Conservation (phyloP, 2,113 vertebrate genomes). For the Labeo rohita region DNA sequence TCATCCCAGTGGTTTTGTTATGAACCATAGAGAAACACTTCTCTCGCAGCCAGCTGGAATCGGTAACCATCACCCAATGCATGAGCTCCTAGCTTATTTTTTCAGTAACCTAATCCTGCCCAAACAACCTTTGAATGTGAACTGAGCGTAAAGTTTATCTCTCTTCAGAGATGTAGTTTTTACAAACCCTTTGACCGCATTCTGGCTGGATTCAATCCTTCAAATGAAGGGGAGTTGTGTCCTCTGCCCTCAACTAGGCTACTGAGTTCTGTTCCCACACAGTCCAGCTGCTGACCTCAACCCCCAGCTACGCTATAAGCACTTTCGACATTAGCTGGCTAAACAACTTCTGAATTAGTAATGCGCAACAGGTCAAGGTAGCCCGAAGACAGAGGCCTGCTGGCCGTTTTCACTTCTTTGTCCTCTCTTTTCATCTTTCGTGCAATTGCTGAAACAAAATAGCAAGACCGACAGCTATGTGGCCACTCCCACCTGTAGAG, state of each 20-base stretch:
- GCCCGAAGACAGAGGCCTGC: constrained; percentile 28
- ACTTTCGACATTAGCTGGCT: background rate
- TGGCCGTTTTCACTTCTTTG: background rate
- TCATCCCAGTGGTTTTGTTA: background rate
- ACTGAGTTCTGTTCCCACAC: constrained; percentile 45
- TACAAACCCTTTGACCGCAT: constrained; percentile 21
- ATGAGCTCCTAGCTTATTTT: background rate
- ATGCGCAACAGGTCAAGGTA: constrained; percentile 37
- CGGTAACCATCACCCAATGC: background rate
- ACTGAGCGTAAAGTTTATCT: background rate
- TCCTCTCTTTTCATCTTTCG: constrained; percentile 7
- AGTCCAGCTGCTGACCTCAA: constrained; percentile 48
- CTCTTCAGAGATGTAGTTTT: constrained; percentile 9
- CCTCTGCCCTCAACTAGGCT: constrained; percentile 22
- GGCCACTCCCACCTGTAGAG: background rate
- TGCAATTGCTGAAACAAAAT: constrained; percentile 18
- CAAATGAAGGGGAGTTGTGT: constrained; percentile 39
- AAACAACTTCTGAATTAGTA: constrained; percentile 30
- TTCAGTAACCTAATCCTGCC: background rate
- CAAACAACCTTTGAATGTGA: background rate
- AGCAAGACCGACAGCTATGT: constrained; percentile 9
- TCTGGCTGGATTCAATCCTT: constrained; percentile 23
- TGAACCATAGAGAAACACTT: background rate
- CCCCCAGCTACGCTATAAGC: constrained; percentile 1
- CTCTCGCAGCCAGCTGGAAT: constrained; percentile 13